Conservation (phyloP, 1,140 invertebrate genomes). For the Brachionus manjavacas region DNA sequence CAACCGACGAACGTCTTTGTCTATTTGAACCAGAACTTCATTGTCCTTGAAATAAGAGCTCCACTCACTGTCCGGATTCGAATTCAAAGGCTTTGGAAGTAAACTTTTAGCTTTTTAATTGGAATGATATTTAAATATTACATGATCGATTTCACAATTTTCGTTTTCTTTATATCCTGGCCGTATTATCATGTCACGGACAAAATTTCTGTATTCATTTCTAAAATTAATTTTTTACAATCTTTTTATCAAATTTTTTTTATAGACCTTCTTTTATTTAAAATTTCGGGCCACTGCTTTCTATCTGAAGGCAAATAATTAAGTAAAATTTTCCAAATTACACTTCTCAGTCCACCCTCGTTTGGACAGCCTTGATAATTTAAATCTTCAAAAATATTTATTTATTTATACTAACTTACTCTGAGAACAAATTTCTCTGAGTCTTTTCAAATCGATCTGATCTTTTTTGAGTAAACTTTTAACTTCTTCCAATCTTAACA, state of each 20-base stretch:
- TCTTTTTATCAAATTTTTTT: not conserved
- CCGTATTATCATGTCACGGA: slow-evolving; percentile 31
- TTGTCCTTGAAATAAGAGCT: slow-evolving; percentile 89
- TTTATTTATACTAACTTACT: not conserved
- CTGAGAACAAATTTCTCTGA: not conserved
- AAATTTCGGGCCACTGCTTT: not conserved
- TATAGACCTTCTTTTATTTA: slow-evolving; percentile 14
- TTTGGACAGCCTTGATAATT: slow-evolving; percentile 24
- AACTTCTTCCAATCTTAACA: slow-evolving; percentile 23
- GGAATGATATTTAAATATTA: not conserved
- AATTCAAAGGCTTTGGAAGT: slow-evolving; percentile 77
- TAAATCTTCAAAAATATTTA: not conserved
- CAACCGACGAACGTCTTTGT: slow-evolving; percentile 76
- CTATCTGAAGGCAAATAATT: slow-evolving; percentile 16
- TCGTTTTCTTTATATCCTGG: slow-evolving; percentile 19
- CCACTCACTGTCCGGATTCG: slow-evolving; percentile 88
- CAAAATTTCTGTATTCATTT: slow-evolving; percentile 29
- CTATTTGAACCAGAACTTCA: slow-evolving; percentile 88
- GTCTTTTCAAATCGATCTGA: slow-evolving; percentile 20
- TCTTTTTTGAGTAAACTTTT: slow-evolving; percentile 11
- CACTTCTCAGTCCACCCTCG: slow-evolving; percentile 29
- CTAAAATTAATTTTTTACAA: not conserved
- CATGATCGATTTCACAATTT: slow-evolving; percentile 15
- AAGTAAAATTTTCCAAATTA: slow-evolving; percentile 40
- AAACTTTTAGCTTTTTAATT: not conserved